These are phyloP conservation scores for Drosophila athabasca DNA, from an alignment of 1,140 invertebrate genomes.

Conservation along the genomic window DNA sequence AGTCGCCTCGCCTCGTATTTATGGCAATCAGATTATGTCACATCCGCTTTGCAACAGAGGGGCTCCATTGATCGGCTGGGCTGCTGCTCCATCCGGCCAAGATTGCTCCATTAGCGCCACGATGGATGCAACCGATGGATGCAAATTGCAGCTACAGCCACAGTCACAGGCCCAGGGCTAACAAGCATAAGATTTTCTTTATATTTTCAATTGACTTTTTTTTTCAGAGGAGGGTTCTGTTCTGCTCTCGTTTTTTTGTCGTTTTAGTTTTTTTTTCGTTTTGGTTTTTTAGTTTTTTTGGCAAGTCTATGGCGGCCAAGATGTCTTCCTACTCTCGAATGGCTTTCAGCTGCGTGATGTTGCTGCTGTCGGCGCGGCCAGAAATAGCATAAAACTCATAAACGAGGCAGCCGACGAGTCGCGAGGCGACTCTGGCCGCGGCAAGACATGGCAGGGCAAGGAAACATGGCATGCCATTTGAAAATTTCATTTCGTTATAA, in stretches of 20 bases:
- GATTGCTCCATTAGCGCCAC: conserved; percentile 66
- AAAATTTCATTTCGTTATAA: conserved; percentile 80
- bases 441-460: conserved; percentile 38
- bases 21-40: conserved; percentile 70
- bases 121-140: conserved; percentile 56
- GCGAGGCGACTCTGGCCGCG: conserved; percentile 11
- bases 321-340: conserved; percentile 71
- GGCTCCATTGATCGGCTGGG: conserved; percentile 58
- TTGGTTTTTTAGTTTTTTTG: conserved; percentile 28
- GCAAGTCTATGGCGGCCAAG: conserved; percentile 55
- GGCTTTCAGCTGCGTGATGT: conserved; percentile 67
- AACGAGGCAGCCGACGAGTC: conserved; percentile 59
- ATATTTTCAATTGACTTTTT: conserved; percentile 42
- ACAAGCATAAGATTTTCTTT: conserved; percentile 65
- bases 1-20: not conserved
- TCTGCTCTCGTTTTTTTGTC: conserved; percentile 1
- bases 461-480: conserved; percentile 76
- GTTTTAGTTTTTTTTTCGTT: conserved; percentile 1
- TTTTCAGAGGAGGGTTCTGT: conserved; percentile 5
- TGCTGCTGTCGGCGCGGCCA: conserved; percentile 65
- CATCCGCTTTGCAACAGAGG: conserved; percentile 69
- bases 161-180: conserved; percentile 34
- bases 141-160: conserved; percentile 59
- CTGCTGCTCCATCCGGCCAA: conserved; percentile 47
- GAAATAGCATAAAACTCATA: conserved; percentile 82